These are phyloP conservation scores for Lepidochitona cinerea DNA, from an alignment of 2,888 invertebrate species.

Conservation along the genomic window DNA sequence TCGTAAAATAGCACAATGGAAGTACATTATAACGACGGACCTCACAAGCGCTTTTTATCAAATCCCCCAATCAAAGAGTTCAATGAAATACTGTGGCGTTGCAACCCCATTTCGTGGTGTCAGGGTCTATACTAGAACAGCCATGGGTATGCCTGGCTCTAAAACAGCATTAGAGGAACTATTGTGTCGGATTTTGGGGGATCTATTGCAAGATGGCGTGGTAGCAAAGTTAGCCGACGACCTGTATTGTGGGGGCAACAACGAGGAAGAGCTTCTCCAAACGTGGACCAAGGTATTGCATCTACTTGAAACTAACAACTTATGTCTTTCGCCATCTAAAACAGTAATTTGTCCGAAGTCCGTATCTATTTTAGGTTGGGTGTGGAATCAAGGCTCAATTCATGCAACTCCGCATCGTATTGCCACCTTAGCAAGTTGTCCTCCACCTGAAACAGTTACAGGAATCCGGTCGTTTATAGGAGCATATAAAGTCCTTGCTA, in stretches of 20 bases:
- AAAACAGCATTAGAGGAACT: constrained; percentile 43
- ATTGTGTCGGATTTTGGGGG: constrained; percentile 36
- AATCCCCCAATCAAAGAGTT: constrained; percentile 31
- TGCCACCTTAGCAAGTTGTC: too few species aligned
- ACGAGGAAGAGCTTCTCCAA: background rate
- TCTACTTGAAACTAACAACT: constrained; percentile 11
- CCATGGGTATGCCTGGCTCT: constrained; percentile 47
- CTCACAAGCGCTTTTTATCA: constrained; percentile 39
- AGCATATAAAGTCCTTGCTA: too few species aligned
- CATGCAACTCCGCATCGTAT: constrained; percentile 27
- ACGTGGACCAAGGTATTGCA: constrained; percentile 20
- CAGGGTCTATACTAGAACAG: constrained; percentile 38
- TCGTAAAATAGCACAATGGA: constrained; percentile 34
- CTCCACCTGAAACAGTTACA: too few species aligned
- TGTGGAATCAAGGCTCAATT: constrained; percentile 27
- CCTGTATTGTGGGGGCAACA: constrained; percentile 20
- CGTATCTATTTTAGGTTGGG: constrained; percentile 25
- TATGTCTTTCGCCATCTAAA: constrained; percentile 22
- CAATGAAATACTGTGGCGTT: constrained; percentile 45
- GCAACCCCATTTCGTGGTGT: constrained; percentile 39
- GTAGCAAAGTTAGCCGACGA: constrained; percentile 33
- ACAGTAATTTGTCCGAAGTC: constrained; percentile 3
- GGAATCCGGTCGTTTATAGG: too few species aligned
- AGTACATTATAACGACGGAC: constrained; percentile 36
- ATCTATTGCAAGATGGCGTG: constrained; percentile 18